Conservation (phyloP, 2,113 vertebrate genomes). For the Phoenicopterus ruber region DNA sequence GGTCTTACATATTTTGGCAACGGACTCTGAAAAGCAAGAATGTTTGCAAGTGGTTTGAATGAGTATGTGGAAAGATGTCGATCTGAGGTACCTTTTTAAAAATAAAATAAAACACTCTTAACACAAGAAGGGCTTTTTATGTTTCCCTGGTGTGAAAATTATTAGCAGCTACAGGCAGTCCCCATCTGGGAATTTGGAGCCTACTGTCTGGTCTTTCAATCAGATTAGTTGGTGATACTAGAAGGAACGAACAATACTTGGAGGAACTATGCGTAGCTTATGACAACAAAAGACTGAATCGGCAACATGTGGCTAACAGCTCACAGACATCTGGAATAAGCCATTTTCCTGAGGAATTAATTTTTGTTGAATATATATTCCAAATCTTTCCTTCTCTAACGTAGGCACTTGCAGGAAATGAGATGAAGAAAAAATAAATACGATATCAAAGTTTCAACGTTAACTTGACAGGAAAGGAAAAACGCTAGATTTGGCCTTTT, state of each 20-base stretch:
- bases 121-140: not conserved
- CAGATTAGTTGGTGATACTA: not conserved
- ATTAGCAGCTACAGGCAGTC: constrained; percentile 27
- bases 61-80: not conserved
- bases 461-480: not conserved
- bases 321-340: not conserved
- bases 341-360: not conserved
- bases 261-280: not conserved
- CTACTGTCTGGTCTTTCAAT: constrained; percentile 31
- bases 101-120: constrained; percentile 27
- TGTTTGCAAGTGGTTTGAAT: constrained; percentile 23
- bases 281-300: not conserved
- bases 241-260: not conserved
- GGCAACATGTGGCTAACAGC: constrained; percentile 16
- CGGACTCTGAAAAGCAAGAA: constrained; percentile 39
- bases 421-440: constrained; percentile 12
- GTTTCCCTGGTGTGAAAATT: constrained; percentile 51
- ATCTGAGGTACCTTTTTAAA: constrained; percentile 24
- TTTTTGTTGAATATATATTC: not conserved
- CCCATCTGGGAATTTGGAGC: not conserved
- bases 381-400: not conserved
- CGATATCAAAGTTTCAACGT: not conserved
- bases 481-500: not conserved
- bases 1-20: constrained; percentile 21
- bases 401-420: not conserved